Evolutionary conservation across 1,140 invertebrate species (phyloP), one percentile per base, ranked within the genome.

Genomic region (Brachionus sp.): DNA sequence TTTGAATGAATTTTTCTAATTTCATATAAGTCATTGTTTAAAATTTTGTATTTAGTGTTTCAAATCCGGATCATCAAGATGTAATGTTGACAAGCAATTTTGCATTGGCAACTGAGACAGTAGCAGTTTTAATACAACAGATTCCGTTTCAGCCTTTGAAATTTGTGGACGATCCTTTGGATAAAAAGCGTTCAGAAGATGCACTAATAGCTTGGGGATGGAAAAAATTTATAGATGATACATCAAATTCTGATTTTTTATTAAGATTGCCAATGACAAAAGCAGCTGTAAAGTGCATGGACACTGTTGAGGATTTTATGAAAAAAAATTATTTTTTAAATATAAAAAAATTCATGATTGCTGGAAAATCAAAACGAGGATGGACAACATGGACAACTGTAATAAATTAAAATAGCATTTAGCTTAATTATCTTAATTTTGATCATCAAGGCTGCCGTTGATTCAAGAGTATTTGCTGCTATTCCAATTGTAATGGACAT

Each of bases 191-290:
- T 19, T 37, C 68, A 6, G 87, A 87, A 82, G 87, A 87, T 39
- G 84, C 84, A 4, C 83, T 86, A 13, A 85, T 87, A 29, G 87
- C 87, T 0, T 87, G 86, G 86, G 86, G 86, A 6, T 87, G 87
- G 87, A 46, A 64, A 42, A 44, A 35, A 33, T 85, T 78, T 53
- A 33, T 77, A 13, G 53, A 66, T 13, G 77, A 50, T 29, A n/a
- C 39, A 9, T 12, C 29, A 29, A 7, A 84, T 50, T 50, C 83
- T n/a, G 3, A 29, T 39, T 19, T 53, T 37, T 16, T 77, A 33
- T 3, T 44, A 29, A 73, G 16, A 7, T 25, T 53, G 1, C 77
- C 25, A 33, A 84, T 62, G 42, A 77, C 25, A 25, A 82, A 87
- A 86, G 86, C 87, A 57, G 85, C 84, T 75, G 85, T 86, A 0